phyloP scores from a whole-genome alignment of 1,140 invertebrate species.

The Heterodera schachtii region DNA sequence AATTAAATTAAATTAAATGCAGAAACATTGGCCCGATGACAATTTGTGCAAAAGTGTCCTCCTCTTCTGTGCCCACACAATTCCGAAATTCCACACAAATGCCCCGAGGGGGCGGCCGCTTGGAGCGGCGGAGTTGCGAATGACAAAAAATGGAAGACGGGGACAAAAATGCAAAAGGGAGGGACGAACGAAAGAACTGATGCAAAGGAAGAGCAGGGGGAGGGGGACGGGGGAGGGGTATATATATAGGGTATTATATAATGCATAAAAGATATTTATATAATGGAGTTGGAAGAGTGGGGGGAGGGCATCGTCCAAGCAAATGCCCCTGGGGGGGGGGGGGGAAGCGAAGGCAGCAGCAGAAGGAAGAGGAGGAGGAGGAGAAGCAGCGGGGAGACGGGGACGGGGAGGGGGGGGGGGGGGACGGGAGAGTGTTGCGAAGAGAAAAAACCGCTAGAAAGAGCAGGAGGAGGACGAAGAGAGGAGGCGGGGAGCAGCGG shows the following conservation, averaged over 20 bases:
- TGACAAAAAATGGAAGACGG: background rate
- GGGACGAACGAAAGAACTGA: background rate
- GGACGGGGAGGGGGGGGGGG: too few relatives aligned
- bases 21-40: background rate
- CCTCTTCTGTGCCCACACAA: background rate
- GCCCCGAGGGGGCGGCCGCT: background rate
- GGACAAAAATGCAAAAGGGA: too few relatives aligned
- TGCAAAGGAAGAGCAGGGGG: background rate
- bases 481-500: too few relatives aligned
- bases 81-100: background rate
- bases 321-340: background rate
- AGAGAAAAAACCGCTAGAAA: background rate
- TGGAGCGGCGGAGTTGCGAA: background rate
- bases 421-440: slow-evolving; percentile 1
- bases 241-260: background rate
- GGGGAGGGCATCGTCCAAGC: background rate
- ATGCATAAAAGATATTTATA: background rate
- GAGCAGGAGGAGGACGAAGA: too few relatives aligned
- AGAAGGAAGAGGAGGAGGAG: background rate
- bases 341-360: too few relatives aligned
- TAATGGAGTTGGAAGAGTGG: background rate
- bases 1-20: too few relatives aligned
- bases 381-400: background rate
- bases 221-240: background rate
- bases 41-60: background rate